Base-by-base conservation (phyloP, 1,140 invertebrate genomes). In the Colletes gigas region DNA sequence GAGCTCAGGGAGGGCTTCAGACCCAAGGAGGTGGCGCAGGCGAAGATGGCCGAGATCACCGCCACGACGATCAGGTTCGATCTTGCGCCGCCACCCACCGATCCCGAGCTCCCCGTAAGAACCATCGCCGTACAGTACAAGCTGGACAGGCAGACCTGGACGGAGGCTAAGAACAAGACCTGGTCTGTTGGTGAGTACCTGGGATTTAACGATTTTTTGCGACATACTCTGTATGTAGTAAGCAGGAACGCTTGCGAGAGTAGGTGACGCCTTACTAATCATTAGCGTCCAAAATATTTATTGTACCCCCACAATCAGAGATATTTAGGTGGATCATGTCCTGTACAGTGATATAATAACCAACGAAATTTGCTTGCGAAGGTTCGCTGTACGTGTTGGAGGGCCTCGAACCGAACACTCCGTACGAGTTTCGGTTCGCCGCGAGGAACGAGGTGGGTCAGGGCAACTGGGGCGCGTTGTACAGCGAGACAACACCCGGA, bases 21-120 rank as follows among this genome's bases (percentile, higher is more conserved):
- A 1, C 96, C 96, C 0, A 89, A 92, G 21, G 89, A 90, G 15
- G 88, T 96, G 69, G 88, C 92, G 17, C 94, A 97, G 90, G 95
- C 94, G 0, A 95, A 93, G 80, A 94, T 96, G 78, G 93, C 94
- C 74, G 94, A 95, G 75, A 92, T 97, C 12, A 97, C 97, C 4
- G 97, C 98, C 0, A 98, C 97, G 1, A 97, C 97, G 6, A 96
- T 98, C 57, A 95, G 95, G 69, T 98, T 98, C 89, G 94, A 94
- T 57, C 95, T 99, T 47, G 91, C 95, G 4, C 95, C 95, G 0
- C 97, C 98, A 3, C 91, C 94, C 30, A 94, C 96, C 81, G 94
- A 96, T 81, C 94, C 96, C 62, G 97, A 97, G 30, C 92, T 97
- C 47, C 97, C 97, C 8, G 94, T 98, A 7, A 93, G 94, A 74